Evolutionary conservation across 2,113 vertebrate genomes (phyloP).

Genomic region (Cacatua alba): DNA sequence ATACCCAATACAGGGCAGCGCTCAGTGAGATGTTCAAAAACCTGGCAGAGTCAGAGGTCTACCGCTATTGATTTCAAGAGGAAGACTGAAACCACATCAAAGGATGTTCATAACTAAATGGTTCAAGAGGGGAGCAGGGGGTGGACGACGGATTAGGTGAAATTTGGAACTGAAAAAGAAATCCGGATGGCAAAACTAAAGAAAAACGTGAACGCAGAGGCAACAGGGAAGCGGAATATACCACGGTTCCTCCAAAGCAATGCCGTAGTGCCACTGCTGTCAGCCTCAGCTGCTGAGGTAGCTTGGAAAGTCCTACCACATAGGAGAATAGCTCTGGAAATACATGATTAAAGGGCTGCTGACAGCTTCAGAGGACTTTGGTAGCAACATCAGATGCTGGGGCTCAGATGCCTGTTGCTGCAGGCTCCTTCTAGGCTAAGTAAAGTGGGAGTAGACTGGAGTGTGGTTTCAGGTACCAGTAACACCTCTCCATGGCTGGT

Average conservation of each 20-base stretch:
- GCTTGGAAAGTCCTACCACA: not conserved
- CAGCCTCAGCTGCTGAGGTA: not conserved
- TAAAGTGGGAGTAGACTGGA: not conserved
- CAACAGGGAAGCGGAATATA: not conserved
- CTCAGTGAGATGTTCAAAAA: not conserved
- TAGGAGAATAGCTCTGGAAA: not conserved
- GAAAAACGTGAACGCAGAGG: not conserved
- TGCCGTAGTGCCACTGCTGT: not conserved
- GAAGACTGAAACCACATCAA: constrained; percentile 43
- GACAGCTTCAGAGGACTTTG: not conserved
- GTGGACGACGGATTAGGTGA: not conserved
- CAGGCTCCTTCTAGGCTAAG: not conserved
- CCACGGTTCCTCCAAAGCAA: not conserved
- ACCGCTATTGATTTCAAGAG: not conserved
- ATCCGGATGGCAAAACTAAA: not conserved
- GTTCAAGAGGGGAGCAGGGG: not conserved
- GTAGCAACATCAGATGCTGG: not conserved
- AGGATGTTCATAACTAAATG: not conserved
- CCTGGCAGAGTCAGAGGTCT: constrained; percentile 14
- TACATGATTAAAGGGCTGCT: not conserved
- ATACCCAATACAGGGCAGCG: not conserved
- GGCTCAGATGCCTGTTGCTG: not conserved
- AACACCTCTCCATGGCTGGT: not conserved
- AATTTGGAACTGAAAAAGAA: not conserved
- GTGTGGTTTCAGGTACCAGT: not conserved